A percentile compares a stretch with the other conserved stretches of the same genome.
Conservation (phyloP, 2,888 invertebrate species). For the Conops quadrifasciatus region DNA sequence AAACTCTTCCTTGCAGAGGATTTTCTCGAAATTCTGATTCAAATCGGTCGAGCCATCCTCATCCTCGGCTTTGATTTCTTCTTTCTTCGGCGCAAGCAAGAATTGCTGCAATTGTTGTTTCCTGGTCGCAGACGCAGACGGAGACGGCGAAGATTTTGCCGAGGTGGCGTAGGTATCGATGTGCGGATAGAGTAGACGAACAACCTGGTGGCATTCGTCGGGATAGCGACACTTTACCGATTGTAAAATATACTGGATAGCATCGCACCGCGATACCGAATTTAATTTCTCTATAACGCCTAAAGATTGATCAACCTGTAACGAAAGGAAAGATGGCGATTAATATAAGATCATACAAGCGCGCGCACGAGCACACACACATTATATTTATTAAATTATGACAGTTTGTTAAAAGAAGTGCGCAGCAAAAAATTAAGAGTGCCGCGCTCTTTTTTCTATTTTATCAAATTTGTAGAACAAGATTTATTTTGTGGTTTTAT, state of each 20-base stretch:
- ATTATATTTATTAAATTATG: too few relatives aligned
- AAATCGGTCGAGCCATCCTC: slow-evolving; percentile 59
- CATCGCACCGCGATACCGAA: slow-evolving; percentile 61
- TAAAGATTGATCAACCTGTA: slow-evolving; percentile 63
- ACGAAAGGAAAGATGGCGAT: slow-evolving; percentile 5
- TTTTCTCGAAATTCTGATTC: slow-evolving; percentile 65
- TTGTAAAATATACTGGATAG: slow-evolving; percentile 60
- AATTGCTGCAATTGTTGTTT: slow-evolving; percentile 51
- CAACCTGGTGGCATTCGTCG: slow-evolving; percentile 61
- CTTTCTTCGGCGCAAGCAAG: slow-evolving; percentile 56
- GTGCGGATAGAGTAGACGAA: slow-evolving; percentile 55
- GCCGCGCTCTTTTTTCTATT: background rate
- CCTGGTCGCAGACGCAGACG: slow-evolving; percentile 44
- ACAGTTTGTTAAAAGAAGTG: too few relatives aligned
- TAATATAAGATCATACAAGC: background rate
- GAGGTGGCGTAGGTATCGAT: slow-evolving; percentile 50
- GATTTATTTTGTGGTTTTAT: background rate
- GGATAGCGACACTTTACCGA: slow-evolving; percentile 62
- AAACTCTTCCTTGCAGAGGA: slow-evolving; percentile 64
- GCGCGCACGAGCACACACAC: too few relatives aligned
- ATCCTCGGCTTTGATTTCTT: slow-evolving; percentile 54
- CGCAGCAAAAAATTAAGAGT: background rate
- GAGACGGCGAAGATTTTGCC: slow-evolving; percentile 41
- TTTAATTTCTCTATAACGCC: slow-evolving; percentile 60
- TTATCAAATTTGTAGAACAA: background rate